Evolutionary conservation across 1,140 invertebrate species (phyloP).

Genomic region (Phymorhynchus buccinoides): DNA sequence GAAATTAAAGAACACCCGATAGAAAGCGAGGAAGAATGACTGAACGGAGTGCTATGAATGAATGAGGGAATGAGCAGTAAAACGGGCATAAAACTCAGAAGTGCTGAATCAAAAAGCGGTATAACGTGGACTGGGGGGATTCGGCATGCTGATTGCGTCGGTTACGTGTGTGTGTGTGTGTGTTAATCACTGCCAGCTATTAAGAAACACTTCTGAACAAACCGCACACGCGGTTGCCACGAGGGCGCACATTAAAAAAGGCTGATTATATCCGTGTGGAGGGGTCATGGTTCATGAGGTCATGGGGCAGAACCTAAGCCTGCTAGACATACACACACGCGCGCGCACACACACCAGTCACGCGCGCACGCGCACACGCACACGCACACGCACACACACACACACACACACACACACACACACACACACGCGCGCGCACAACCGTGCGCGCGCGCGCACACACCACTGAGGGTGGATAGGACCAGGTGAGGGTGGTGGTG

Average conservation of each 20-base stretch:
- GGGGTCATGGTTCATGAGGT: no score
- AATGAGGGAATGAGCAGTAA: not conserved
- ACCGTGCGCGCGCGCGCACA: not conserved
- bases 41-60: not conserved
- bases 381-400: conserved; percentile 6
- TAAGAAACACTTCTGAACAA: not conserved
- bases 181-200: not conserved
- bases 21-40: not conserved
- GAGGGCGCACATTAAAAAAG: no score
- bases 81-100: no score
- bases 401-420: not conserved
- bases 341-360: no score
- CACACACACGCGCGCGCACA: no score
- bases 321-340: no score
- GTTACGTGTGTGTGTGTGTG: not conserved
- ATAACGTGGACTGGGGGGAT: not conserved
- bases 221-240: not conserved
- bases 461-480: no score
- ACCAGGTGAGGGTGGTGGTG: no score
- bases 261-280: no score
- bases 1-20: conserved; percentile 19
- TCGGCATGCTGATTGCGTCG: not conserved
- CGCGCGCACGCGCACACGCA: not conserved
- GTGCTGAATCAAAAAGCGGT: no score
- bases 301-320: no score